Base-by-base conservation (phyloP, 2,113 vertebrate genomes). In the Microcebus jonahi region DNA sequence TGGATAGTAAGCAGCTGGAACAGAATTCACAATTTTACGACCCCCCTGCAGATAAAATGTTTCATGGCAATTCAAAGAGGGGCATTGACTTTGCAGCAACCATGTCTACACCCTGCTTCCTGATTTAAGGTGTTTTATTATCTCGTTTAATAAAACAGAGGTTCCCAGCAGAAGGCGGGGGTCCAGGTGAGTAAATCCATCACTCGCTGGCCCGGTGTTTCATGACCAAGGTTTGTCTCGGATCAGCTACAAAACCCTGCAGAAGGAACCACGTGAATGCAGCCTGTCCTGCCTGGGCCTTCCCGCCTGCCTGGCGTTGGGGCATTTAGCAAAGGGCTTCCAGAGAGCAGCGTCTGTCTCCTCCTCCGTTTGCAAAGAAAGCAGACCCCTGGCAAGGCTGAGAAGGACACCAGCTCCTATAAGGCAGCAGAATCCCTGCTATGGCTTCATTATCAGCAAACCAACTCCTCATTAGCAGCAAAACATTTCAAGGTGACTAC, bases 111-210 rank as follows among this genome's bases (percentile, higher is more conserved):
- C 27, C 18, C 79, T 45, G 5, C 79, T 84, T 84, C 76, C 61
- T n/a, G 4, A 34, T 63, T 15, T 75, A 75, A 85, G 70, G 50
- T 48, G 31, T 92, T 86, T 95, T 94, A 73, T 76, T 83, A 73
- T 63, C 84, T 81, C 18, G n/a, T 45, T 90, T 80, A 53, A 83
- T 88, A 90, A 73, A 77, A 53, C 17, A n/a, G 55, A 96, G 55
- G 34, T 25, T 80, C 84, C 68, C 29, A 48, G 71, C 31, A 83
- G 63, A 92, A 87, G 48, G 45, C 42, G 68, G 27, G 15, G 27
- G 12, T 42, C 63, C 48, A 10, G 50, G 15, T 87, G 73, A 79
- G 55, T 8, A 27, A 63, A 48, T 50, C 65, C n/a, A 10, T 85
- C 48, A 34, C 8, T 42, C 61, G 9, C 15, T 63, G 53, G 20